A percentile compares a stretch with the other conserved stretches of the same genome.
These are phyloP conservation scores for Entomyzon cyanotis DNA, from an alignment of 2,113 vertebrate species.

Conservation along the genomic window DNA sequence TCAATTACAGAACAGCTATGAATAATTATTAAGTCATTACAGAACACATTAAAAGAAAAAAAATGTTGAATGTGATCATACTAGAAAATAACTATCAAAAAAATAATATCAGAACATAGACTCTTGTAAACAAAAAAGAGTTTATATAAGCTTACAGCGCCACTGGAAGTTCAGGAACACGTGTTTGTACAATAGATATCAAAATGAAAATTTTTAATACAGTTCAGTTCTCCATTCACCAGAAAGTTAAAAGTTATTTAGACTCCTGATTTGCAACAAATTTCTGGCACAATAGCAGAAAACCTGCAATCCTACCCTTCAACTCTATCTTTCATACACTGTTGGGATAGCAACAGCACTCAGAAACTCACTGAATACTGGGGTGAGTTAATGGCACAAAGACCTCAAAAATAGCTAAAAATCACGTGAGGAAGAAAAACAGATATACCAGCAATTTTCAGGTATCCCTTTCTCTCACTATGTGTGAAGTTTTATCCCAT, in stretches of 20 bases:
- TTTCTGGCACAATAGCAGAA: background rate
- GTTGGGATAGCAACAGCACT: background rate
- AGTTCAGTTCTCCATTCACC: background rate
- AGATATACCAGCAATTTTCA: background rate
- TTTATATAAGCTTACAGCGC: background rate
- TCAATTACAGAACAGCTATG: background rate
- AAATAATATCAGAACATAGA: background rate
- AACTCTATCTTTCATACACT: background rate
- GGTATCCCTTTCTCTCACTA: background rate
- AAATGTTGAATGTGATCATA: background rate
- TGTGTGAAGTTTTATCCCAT: background rate
- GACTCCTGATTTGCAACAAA: background rate
- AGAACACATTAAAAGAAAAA: background rate
- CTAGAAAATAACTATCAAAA: background rate
- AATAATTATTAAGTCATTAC: background rate
- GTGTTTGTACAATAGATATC: accelerated
- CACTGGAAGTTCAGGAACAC: background rate
- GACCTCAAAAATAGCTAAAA: background rate
- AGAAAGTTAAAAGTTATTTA: background rate
- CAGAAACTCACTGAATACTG: background rate
- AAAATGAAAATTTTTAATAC: background rate
- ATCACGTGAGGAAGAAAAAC: background rate
- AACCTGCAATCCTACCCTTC: background rate
- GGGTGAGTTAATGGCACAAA: background rate
- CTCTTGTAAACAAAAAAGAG: background rate